Conservation (phyloP, 2,888 invertebrate genomes). For the Cinara cedri region DNA sequence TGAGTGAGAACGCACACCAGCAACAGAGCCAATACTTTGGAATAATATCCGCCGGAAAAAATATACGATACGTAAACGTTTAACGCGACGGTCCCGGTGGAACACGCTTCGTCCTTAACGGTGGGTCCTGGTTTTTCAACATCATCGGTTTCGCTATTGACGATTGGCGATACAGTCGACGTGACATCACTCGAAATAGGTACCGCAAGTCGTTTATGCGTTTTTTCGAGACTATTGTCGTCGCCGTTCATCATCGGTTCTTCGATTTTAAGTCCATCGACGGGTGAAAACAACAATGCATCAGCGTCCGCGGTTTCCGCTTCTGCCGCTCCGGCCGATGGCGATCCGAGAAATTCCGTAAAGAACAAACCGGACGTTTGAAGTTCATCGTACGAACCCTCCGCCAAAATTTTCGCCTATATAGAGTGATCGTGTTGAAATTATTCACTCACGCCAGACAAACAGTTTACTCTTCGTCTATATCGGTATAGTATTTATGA, state of each 20-base stretch:
- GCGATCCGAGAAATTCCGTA: conserved; percentile 70
- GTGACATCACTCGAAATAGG: too few relatives aligned
- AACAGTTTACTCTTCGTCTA: too few relatives aligned
- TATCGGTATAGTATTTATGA: too few relatives aligned
- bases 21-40: conserved; percentile 68
- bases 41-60: conserved; percentile 73
- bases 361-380: conserved; percentile 78
- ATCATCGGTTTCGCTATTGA: not conserved
- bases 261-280: conserved; percentile 55
- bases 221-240: not conserved
- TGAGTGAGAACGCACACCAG: conserved; percentile 70
- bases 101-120: conserved; percentile 67
- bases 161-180: too few relatives aligned
- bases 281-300: not conserved
- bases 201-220: not conserved
- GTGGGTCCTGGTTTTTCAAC: conserved; percentile 22
- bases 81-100: conserved; percentile 70
- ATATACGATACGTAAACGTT: conserved; percentile 74
- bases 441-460: not conserved
- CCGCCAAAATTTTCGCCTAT: conserved; percentile 65
- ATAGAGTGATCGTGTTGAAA: not conserved
- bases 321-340: conserved; percentile 65
- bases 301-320: conserved; percentile 60
- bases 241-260: not conserved
- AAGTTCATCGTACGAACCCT: conserved; percentile 73